phyloP scores from a whole-genome alignment of 1,140 invertebrate genomes.

The Meloidogyne hapla region DNA sequence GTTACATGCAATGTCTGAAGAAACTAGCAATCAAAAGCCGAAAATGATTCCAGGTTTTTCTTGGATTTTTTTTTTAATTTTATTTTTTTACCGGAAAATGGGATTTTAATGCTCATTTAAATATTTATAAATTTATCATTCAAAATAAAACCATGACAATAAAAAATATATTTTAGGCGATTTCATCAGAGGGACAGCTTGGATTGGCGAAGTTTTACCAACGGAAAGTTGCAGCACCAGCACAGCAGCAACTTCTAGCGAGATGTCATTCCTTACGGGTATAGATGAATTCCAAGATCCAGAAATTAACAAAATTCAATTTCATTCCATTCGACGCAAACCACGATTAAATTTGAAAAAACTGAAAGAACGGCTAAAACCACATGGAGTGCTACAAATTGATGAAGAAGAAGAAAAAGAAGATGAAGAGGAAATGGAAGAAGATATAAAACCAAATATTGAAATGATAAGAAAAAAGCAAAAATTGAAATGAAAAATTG shows the following conservation, averaged over 20 bases:
- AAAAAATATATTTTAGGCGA: not conserved
- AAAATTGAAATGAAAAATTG: conserved; percentile 14
- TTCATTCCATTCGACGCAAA: conserved; percentile 29
- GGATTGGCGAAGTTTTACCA: conserved; percentile 5
- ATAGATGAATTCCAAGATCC: not conserved
- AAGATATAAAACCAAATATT: conserved; percentile 1
- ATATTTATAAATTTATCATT: too few relatives aligned
- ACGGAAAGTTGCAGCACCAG: not conserved
- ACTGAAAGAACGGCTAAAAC: conserved; percentile 34
- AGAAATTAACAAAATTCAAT: not conserved
- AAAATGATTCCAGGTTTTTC: conserved; percentile 5
- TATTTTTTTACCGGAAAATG: too few relatives aligned
- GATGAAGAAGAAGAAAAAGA: not conserved
- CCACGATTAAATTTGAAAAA: conserved; percentile 11
- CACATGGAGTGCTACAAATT: conserved; percentile 20
- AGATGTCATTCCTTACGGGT: not conserved
- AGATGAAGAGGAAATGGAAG: conserved; percentile 6
- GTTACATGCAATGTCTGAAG: conserved; percentile 30
- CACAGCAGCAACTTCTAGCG: not conserved
- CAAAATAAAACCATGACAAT: too few relatives aligned
- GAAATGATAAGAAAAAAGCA: conserved; percentile 6
- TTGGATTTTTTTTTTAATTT: not conserved
- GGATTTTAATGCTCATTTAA: too few relatives aligned
- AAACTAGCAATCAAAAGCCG: conserved; percentile 20
- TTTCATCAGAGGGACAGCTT: conserved; percentile 12